Base-by-base conservation (phyloP, 37 sponge, comb jelly and placozoan species). In the Cladorhizidae sp. region DNA sequence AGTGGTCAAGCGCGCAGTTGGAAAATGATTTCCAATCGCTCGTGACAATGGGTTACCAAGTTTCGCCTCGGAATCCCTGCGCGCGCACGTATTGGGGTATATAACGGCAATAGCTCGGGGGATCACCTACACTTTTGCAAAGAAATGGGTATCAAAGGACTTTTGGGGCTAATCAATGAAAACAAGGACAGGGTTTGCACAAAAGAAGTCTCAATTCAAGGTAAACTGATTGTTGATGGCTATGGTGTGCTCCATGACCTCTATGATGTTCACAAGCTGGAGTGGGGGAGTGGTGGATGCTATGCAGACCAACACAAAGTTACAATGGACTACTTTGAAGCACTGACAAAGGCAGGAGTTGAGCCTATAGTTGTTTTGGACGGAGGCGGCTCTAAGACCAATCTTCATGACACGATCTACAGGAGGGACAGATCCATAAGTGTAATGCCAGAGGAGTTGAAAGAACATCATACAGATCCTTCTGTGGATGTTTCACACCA, bases 321-420 rank as follows among this genome's bases (percentile, higher is more conserved):
- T 37, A 37, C 41, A 11, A 12, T 70, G 42, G 71, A 70, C 41
- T 37, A 28, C 41, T 70, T 70, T 38, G 41, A 37, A 14, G 41
- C 39, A 9, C 42, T 70, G 17, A 14, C 12, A 22, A 37, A 37
- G 9, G 41, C 39, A 9, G 71, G 71, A 31, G 42, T 37, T 23
- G 28, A 28, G 39, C 41, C 71, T 28, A 70, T 70, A 9, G 71
- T 70, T 9, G 42, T 70, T 37, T 15, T 70, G 71, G 71, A 70
- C 22, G 71, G 71, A 38, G 71, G 22, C 12, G 71, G 71, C 18
- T 14, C 11, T n/a, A n/a, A n/a, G n/a, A n/a, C n/a, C n/a, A n/a
- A n/a, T n/a, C n/a, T n/a, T n/a, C n/a, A n/a, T n/a, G n/a, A 72
- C 5, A 37, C 37, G 52, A 40, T 45, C 52, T 49, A 42, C 20